Percentiles rank a stretch among this genome's conserved stretches.
These are phyloP conservation scores for Apistogramma diplotaenia DNA, from an alignment of 2,113 vertebrate species.

Conservation along the genomic window DNA sequence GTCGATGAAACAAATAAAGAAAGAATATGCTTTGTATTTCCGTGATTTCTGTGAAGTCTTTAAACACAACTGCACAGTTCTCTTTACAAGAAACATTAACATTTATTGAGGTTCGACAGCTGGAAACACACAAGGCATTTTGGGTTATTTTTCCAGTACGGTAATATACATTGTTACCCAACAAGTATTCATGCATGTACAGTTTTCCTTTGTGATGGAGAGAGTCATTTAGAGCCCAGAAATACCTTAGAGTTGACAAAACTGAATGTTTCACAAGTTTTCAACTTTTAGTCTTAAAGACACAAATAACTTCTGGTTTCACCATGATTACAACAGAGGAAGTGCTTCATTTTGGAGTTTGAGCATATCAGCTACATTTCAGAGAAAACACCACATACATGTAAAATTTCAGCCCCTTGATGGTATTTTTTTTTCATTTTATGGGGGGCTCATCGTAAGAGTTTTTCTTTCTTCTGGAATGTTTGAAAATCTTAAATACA, in stretches of 20 bases:
- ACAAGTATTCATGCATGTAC: neutral
- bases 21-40: conserved; percentile 52
- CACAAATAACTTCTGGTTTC: neutral
- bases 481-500: neutral
- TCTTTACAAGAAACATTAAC: neutral
- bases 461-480: neutral
- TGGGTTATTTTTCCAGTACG: conserved; percentile 2
- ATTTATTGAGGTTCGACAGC: conserved; percentile 45
- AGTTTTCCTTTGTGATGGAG: neutral
- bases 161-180: neutral
- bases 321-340: neutral
- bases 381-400: neutral
- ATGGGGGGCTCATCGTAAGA: neutral
- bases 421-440: neutral
- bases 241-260: neutral
- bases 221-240: neutral
- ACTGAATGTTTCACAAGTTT: neutral
- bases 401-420: neutral
- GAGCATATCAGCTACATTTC: neutral
- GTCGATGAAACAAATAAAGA: conserved; percentile 55
- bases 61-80: neutral
- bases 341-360: neutral
- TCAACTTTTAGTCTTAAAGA: neutral
- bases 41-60: neutral
- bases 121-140: conserved; percentile 33